Conservation (phyloP, 2,888 invertebrate genomes). For the Portevinia maculata region DNA sequence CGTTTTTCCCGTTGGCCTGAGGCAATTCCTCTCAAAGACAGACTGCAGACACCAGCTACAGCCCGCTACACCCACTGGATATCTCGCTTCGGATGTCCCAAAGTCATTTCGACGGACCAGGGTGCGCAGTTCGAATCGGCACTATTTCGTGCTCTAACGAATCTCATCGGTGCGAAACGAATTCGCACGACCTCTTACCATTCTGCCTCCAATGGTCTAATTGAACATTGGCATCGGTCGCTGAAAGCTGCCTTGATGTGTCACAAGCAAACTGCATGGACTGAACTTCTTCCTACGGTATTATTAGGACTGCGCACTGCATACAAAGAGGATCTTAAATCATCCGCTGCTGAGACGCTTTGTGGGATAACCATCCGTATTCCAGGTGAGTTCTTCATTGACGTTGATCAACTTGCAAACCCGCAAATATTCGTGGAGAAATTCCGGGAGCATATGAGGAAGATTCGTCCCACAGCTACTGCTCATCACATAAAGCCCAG, state of each 20-base stretch:
- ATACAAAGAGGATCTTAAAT: background rate
- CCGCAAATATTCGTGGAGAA: background rate
- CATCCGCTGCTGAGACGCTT: background rate
- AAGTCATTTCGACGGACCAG: slow-evolving; percentile 28
- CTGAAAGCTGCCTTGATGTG: slow-evolving; percentile 18
- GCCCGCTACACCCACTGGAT: slow-evolving; percentile 24
- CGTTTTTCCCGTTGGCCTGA: slow-evolving; percentile 37
- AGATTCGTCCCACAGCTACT: background rate
- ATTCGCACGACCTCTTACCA: slow-evolving; percentile 14
- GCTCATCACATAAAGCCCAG: slow-evolving; percentile 4
- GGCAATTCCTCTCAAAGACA: slow-evolving; percentile 43
- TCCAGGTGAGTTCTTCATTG: slow-evolving; percentile 6
- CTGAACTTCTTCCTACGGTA: slow-evolving; percentile 13
- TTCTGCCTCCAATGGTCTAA: slow-evolving; percentile 9
- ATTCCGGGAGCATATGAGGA: slow-evolving; percentile 4
- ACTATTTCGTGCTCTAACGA: slow-evolving; percentile 49
- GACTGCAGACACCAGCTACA: slow-evolving; percentile 38
- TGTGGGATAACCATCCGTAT: background rate
- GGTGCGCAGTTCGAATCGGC: background rate
- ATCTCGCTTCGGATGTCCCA: slow-evolving; percentile 48
- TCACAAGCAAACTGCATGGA: slow-evolving; percentile 5
- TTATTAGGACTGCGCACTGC: background rate
- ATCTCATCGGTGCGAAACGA: slow-evolving; percentile 7
- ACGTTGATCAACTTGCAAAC: background rate
- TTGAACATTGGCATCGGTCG: slow-evolving; percentile 3